Conservation (phyloP, 2,888 invertebrate species). For the Omphaloscelis lunosa region DNA sequence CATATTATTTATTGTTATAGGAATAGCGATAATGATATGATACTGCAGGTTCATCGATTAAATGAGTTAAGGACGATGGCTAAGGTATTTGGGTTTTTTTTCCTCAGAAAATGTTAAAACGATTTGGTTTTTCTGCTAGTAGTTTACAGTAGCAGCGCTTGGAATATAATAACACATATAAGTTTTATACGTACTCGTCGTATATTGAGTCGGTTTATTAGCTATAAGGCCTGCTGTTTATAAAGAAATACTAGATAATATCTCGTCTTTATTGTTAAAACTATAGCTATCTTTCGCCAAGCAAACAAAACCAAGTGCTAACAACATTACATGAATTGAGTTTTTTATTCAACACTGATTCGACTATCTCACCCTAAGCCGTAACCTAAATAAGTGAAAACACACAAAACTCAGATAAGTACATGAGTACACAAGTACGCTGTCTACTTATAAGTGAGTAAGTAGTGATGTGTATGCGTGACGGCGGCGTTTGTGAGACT, state of each 20-base stretch:
- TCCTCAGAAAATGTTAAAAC: background rate
- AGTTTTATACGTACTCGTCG: background rate
- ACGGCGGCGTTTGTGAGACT: background rate
- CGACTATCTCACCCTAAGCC: background rate
- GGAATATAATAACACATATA: background rate
- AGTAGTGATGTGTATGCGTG: slow-evolving; percentile 15
- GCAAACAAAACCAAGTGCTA: slow-evolving; percentile 4
- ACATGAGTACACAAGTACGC: slow-evolving; percentile 16
- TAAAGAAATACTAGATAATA: background rate
- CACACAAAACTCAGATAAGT: slow-evolving; percentile 22
- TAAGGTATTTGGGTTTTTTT: background rate
- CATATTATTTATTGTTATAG: background rate
- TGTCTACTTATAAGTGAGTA: slow-evolving; percentile 11
- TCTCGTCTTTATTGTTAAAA: slow-evolving; percentile 5
- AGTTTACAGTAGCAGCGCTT: background rate
- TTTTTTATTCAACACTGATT: background rate
- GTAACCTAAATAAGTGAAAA: slow-evolving; percentile 1
- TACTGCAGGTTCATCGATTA: background rate
- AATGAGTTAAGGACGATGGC: background rate
- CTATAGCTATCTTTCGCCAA: background rate
- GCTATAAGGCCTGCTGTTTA: background rate
- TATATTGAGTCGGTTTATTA: background rate
- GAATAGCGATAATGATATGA: background rate
- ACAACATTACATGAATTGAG: slow-evolving; percentile 10
- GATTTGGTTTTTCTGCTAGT: background rate